Evolutionary conservation across 2,888 invertebrate genomes (phyloP).

Genomic region (Syrista parreyssii): DNA sequence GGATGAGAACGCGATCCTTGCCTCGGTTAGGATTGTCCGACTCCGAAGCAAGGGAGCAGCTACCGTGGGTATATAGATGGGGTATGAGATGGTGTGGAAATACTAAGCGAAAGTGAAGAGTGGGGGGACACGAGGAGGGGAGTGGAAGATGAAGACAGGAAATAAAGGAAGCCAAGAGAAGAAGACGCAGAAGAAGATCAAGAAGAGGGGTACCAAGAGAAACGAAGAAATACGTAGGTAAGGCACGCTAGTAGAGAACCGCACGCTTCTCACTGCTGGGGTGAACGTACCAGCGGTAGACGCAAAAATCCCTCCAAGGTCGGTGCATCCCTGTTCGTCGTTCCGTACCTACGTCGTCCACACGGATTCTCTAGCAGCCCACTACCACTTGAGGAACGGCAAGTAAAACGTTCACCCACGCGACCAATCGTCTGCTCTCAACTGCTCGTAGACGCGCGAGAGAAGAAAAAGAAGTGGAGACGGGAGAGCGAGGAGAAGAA

Average conservation of each 20-base stretch:
- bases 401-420: slow-evolving; percentile 48
- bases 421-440: slow-evolving; percentile 36
- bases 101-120: slow-evolving; percentile 15
- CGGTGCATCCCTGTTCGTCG: slow-evolving; percentile 60
- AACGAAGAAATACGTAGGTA: slow-evolving; percentile 9
- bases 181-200: slow-evolving; percentile 20
- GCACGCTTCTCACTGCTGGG: slow-evolving; percentile 40
- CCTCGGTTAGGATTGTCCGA: neutral
- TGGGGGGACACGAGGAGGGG: slow-evolving; percentile 15
- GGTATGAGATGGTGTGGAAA: slow-evolving; percentile 9
- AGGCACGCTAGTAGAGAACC: slow-evolving; percentile 27
- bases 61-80: neutral
- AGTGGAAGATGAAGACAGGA: slow-evolving; percentile 22
- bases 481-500: neutral
- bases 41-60: neutral
- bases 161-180: slow-evolving; percentile 27
- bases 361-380: slow-evolving; percentile 10
- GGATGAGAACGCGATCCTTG: neutral
- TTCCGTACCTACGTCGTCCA: slow-evolving; percentile 31
- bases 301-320: slow-evolving; percentile 66
- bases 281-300: slow-evolving; percentile 63
- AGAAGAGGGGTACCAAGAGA: slow-evolving; percentile 34
- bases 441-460: neutral
- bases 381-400: slow-evolving; percentile 26
- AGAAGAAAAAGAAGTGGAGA: neutral